These are phyloP conservation scores for Cantharis rufa DNA, from an alignment of 2,888 invertebrate species.

Conservation along the genomic window DNA sequence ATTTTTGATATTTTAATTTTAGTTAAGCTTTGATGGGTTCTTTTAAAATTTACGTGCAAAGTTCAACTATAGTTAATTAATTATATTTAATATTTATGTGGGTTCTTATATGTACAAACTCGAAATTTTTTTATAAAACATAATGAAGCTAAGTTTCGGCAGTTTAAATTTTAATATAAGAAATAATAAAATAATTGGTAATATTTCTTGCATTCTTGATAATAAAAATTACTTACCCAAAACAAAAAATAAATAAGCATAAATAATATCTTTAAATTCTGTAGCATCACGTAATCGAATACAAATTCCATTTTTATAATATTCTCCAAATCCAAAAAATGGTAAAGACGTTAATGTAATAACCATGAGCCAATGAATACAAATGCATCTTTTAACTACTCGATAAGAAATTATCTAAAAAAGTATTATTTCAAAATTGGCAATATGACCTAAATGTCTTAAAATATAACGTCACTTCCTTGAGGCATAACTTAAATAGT, in stretches of 20 bases:
- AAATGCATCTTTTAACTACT: constrained; percentile 71
- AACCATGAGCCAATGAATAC: constrained; percentile 71
- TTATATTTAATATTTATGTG: no score
- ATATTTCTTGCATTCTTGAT: no score
- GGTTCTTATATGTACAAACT: no score
- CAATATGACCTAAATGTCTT: neutral
- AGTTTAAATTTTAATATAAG: no score
- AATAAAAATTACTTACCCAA: constrained; percentile 65
- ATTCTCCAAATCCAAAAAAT: constrained; percentile 73
- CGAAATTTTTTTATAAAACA: no score
- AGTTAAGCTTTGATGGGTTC: no score
- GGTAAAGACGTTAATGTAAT: constrained; percentile 75
- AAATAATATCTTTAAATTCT: constrained; percentile 67
- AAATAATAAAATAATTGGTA: no score
- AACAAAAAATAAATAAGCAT: constrained; percentile 75
- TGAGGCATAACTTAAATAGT: neutral
- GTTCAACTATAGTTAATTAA: no score
- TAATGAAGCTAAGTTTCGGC: no score
- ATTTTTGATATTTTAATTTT: no score
- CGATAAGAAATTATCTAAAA: constrained; percentile 80
- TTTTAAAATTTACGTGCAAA: no score
- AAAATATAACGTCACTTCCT: neutral
- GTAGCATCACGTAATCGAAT: constrained; percentile 74
- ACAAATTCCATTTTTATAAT: constrained; percentile 67
- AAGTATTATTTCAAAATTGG: neutral